These are phyloP conservation scores for Hemaris fuciformis DNA, from an alignment of 2,888 invertebrate species.

Conservation along the genomic window DNA sequence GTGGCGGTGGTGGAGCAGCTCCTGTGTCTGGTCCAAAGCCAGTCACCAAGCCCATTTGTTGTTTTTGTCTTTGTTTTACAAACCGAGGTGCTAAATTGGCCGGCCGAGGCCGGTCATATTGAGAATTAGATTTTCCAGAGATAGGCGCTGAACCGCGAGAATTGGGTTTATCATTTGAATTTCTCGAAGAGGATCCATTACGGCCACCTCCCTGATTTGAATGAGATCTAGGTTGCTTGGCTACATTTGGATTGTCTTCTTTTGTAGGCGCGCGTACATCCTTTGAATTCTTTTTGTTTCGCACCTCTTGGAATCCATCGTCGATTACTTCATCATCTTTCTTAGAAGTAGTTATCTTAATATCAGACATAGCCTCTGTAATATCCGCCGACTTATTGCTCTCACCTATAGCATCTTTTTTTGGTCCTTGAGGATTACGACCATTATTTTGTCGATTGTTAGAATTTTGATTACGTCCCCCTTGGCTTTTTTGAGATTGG, in stretches of 20 bases:
- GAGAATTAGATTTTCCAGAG: constrained; percentile 56
- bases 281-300: constrained; percentile 88
- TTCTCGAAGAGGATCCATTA: constrained; percentile 70
- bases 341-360: constrained; percentile 61
- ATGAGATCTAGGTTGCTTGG: constrained; percentile 70
- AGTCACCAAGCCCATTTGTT: constrained; percentile 67
- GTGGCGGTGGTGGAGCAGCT: constrained; percentile 84
- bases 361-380: constrained; percentile 69
- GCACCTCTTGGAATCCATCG: constrained; percentile 92
- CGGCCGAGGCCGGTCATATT: constrained; percentile 77
- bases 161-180: constrained; percentile 64
- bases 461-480: constrained; percentile 60
- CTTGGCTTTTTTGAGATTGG: constrained; percentile 54
- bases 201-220: constrained; percentile 71
- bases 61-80: constrained; percentile 86
- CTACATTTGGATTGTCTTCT: constrained; percentile 56
- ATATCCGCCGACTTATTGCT: constrained; percentile 62
- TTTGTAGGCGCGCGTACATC: constrained; percentile 72
- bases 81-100: constrained; percentile 89
- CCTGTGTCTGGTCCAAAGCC: constrained; percentile 78
- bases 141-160: constrained; percentile 59
- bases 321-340: constrained; percentile 81
- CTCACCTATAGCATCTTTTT: constrained; percentile 57
- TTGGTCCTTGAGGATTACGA: constrained; percentile 52
- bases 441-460: constrained; percentile 58